phyloP scores from a whole-genome alignment of 2,797 vertebrate genomes.

The Acrossocheilus fasciatus region DNA sequence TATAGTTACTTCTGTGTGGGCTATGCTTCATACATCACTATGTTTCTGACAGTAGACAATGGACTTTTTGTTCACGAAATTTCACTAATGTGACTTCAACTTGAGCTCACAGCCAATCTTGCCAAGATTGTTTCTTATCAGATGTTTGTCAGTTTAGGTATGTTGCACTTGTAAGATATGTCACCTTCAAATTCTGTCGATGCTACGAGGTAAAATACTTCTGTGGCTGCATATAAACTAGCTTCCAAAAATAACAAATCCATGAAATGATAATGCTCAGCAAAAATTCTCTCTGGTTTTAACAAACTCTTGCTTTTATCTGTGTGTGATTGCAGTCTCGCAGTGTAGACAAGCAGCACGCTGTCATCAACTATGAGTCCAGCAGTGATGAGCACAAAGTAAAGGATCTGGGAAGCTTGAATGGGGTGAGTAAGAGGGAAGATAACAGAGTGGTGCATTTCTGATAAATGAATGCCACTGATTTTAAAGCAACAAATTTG shows the following conservation, averaged over 20 bases:
- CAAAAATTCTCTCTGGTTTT: background rate
- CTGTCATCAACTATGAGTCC: slow-evolving; percentile 96
- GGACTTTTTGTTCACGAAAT: background rate
- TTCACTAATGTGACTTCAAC: background rate
- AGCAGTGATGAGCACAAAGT: slow-evolving; percentile 93
- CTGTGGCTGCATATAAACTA: background rate
- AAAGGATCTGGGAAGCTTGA: slow-evolving; percentile 97
- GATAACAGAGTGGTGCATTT: background rate
- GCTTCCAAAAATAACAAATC: slow-evolving; percentile 17
- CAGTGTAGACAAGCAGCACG: slow-evolving; percentile 98
- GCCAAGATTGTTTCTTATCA: background rate
- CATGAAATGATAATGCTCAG: background rate
- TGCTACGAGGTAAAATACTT: slow-evolving; percentile 18
- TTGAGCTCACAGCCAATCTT: background rate
- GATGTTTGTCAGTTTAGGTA: slow-evolving; percentile 7
- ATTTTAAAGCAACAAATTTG: background rate
- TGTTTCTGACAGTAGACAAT: background rate
- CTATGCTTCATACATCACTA: background rate
- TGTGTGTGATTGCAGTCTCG: slow-evolving; percentile 80
- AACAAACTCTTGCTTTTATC: slow-evolving; percentile 41
- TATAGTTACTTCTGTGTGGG: background rate
- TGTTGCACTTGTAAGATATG: slow-evolving; percentile 34
- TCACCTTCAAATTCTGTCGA: slow-evolving; percentile 34
- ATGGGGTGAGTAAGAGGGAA: slow-evolving; percentile 87
- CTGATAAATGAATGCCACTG: background rate